A percentile compares a stretch with the other conserved stretches of the same genome.
These are phyloP conservation scores for Notarius lentiginosus DNA, from an alignment of 2,113 vertebrate species.

Conservation along the genomic window DNA sequence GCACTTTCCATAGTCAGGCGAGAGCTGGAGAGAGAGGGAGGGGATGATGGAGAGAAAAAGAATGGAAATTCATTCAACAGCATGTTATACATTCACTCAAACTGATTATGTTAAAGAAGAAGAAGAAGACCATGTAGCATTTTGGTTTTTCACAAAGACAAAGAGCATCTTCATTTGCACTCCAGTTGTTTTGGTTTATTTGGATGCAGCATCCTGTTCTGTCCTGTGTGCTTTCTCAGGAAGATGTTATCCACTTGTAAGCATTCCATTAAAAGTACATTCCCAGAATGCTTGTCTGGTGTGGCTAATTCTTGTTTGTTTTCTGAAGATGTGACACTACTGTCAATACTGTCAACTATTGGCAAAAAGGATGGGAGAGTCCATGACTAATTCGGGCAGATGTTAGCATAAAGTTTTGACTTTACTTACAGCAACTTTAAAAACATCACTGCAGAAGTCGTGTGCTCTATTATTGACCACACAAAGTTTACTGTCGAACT, in stretches of 20 bases:
- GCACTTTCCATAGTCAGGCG: constrained; percentile 23
- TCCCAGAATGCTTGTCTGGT: not conserved
- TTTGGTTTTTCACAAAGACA: not conserved
- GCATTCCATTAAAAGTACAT: not conserved
- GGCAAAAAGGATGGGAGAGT: not conserved
- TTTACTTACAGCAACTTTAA: not conserved
- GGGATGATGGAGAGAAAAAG: constrained; percentile 25
- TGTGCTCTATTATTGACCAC: not conserved
- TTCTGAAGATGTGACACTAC: not conserved
- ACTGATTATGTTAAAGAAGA: not conserved
- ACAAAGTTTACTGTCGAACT: not conserved
- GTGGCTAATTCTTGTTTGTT: not conserved
- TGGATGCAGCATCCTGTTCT: not conserved
- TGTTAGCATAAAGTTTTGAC: not conserved
- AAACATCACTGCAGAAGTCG: not conserved
- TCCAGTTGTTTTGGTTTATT: not conserved
- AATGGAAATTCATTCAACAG: not conserved
- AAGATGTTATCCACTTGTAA: not conserved
- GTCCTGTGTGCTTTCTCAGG: not conserved
- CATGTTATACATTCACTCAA: not conserved
- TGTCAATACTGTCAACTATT: too few species aligned
- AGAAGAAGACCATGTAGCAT: not conserved
- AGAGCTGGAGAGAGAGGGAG: constrained; percentile 20
- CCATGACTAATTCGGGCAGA: not conserved
- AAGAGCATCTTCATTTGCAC: not conserved